Evolutionary conservation across 1,140 invertebrate species (phyloP).

Genomic region (Euura saliciscinereae): DNA sequence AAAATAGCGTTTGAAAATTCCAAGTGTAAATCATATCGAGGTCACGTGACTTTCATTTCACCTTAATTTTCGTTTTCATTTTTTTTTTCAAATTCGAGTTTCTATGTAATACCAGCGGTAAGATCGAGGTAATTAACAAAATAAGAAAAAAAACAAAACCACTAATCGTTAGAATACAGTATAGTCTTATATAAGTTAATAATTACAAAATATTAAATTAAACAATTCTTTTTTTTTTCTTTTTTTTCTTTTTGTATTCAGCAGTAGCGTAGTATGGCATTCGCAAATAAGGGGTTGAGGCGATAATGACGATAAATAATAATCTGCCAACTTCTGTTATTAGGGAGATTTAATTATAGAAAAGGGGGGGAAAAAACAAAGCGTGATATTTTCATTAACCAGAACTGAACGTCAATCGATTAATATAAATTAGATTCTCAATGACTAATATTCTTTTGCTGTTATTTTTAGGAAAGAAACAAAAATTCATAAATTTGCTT

Average conservation of each 20-base stretch:
- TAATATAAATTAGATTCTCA: conserved; percentile 3
- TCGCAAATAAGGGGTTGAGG: background rate
- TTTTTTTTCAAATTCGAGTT: background rate
- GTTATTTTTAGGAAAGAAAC: no score
- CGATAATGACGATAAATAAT: background rate
- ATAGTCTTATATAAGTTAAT: conserved; percentile 11
- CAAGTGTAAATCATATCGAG: no score
- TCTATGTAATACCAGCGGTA: conserved; percentile 4
- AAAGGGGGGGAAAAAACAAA: background rate
- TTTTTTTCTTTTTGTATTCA: background rate
- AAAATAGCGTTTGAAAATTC: no score
- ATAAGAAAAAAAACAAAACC: conserved; percentile 11
- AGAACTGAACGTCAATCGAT: background rate
- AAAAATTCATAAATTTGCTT: background rate
- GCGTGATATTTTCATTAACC: conserved; percentile 4
- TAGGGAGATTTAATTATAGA: no score
- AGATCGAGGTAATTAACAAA: conserved; percentile 10
- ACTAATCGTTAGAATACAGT: conserved; percentile 13
- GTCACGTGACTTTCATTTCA: no score
- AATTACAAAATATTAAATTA: conserved; percentile 17
- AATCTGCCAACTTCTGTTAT: background rate
- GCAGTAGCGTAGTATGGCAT: background rate
- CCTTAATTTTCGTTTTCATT: conserved; percentile 9
- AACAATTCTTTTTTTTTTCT: background rate
- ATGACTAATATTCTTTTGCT: background rate